Percentiles rank a stretch among this genome's conserved stretches.
These are phyloP conservation scores for Plagodis pulveraria DNA, from an alignment of 2,888 invertebrate species.

Conservation along the genomic window DNA sequence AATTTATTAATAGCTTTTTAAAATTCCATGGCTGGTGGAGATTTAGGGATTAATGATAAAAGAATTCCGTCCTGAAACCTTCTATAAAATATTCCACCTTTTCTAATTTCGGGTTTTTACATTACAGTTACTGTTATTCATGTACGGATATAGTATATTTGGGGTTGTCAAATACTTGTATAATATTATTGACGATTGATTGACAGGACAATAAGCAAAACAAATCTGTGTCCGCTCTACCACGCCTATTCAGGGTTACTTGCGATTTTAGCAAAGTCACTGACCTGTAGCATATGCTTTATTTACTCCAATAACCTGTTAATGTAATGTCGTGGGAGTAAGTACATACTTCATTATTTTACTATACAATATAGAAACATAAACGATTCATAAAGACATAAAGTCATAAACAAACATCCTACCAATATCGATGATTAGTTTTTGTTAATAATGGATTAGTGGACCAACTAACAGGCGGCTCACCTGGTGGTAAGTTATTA, in stretches of 20 bases:
- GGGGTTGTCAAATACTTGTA: conserved; percentile 28
- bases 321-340: too few species aligned
- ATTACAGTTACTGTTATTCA: conserved; percentile 18
- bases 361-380: too few species aligned
- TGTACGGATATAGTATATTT: conserved; percentile 19
- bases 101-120: conserved; percentile 8
- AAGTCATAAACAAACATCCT: too few species aligned
- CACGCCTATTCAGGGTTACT: conserved; percentile 46
- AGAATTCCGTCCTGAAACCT: background rate
- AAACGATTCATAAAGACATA: too few species aligned
- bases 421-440: too few species aligned
- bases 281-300: conserved; percentile 27
- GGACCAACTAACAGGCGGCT: too few species aligned
- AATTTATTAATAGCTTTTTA: conserved; percentile 13
- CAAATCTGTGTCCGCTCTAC: conserved; percentile 44
- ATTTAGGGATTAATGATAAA: conserved; percentile 11
- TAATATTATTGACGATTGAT: conserved; percentile 47
- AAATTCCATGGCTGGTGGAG: conserved; percentile 8
- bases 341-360: too few species aligned
- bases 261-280: conserved; percentile 33
- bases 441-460: too few species aligned
- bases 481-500: too few species aligned
- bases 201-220: conserved; percentile 65
- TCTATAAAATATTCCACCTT: background rate
- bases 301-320: conserved; percentile 15